Evolutionary conservation across 64 coral and sea anemone species (phyloP).

Genomic region (Montipora efflorescens): DNA sequence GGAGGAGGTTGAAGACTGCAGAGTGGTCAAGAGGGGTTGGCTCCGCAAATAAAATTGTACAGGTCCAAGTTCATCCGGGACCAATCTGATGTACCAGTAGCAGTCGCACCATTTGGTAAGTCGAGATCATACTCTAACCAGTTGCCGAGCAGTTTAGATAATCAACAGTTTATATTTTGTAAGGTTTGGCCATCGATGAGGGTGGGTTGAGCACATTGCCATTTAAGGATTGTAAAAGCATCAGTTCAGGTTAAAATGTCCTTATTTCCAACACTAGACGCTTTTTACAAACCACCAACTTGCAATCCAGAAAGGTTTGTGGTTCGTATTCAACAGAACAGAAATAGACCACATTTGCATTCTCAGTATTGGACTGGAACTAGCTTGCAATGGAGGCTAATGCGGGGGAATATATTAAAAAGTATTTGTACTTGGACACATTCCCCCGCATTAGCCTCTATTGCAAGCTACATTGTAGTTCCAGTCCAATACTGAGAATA

Average conservation of each 20-base stretch:
- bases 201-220: background rate
- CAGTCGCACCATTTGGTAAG: background rate
- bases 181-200: background rate
- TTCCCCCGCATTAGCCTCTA: too few species aligned
- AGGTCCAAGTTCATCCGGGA: background rate
- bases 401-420: too few species aligned
- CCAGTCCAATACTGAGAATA: too few species aligned
- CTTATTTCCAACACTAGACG: background rate
- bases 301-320: background rate
- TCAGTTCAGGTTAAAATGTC: background rate
- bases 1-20: background rate
- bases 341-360: background rate
- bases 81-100: background rate
- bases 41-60: background rate
- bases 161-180: background rate
- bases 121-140: background rate
- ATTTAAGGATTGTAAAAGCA: too few species aligned
- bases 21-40: background rate
- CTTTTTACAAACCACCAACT: background rate
- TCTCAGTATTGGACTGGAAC: too few species aligned
- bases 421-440: too few species aligned
- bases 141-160: background rate
- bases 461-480: too few species aligned
- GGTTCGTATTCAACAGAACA: background rate
- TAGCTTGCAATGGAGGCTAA: too few species aligned